Evolutionary conservation across 1,140 invertebrate genomes (phyloP), one percentile per base, ranked within the genome.

Genomic region (Trypoxylus dichotomus): DNA sequence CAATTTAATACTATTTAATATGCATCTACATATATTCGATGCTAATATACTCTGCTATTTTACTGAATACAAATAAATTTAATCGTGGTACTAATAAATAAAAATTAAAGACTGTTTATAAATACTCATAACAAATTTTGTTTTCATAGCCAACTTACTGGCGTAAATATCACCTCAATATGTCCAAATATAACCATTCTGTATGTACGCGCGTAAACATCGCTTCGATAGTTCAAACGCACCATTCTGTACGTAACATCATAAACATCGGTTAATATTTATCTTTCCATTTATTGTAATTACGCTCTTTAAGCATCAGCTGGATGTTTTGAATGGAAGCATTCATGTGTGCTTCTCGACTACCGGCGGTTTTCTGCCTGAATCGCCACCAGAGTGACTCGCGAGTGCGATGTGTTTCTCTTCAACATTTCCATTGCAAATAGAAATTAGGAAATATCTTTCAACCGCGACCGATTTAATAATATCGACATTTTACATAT

Each of bases 401-500:
- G 60, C 60, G 21, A 63, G 24, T 6, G 60, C 60, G 60, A 19
- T 63, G 60, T 63, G 60, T 63, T 63, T 63, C 60, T 63, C 60
- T 1, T 63, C 60, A 63, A 63, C 60, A 24, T 63, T 63, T 63
- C 21, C 19, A 63, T 63, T 27, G 3, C 3, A 11, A 63, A 63
- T 63, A 19, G 21, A 63, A 63, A 63, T 63, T 63, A 63, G 60
- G 60, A 63, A 63, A 63, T 19, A 63, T 63, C 60, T 63, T 19
- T 63, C 60, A 27, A 27, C 60, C 21, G 60, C 60, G 60, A 27
- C 60, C 60, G 60, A 63, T 63, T 63, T 63, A 58, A 63, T 63
- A 63, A 63, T 63, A 63, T 63, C 60, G 60, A 63, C 60, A 63
- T 63, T 27, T 63, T 63, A 63, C 60, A 63, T 63, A 63, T 63